phyloP scores from a whole-genome alignment of 2,888 invertebrate genomes.

The Trichacis sp. region DNA sequence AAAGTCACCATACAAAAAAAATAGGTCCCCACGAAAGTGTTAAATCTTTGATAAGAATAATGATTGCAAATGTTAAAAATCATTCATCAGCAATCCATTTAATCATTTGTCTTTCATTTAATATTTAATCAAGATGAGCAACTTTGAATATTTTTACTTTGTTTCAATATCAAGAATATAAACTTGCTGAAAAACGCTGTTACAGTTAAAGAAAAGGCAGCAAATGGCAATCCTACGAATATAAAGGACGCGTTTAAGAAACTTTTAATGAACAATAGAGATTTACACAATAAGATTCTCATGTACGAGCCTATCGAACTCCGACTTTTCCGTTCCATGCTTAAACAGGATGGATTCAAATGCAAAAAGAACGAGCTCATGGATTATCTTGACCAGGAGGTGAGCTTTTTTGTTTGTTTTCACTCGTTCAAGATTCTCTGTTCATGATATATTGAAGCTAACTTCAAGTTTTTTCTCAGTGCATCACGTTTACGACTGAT shows the following conservation, averaged over 20 bases:
- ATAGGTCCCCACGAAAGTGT: too few species aligned
- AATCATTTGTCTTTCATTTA: too few species aligned
- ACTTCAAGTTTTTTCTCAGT: constrained; percentile 46
- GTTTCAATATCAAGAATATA: not conserved
- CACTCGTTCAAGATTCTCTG: not conserved
- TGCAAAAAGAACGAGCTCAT: constrained; percentile 68
- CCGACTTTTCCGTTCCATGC: constrained; percentile 64
- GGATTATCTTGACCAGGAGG: constrained; percentile 71
- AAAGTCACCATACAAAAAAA: too few species aligned
- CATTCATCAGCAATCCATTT: too few species aligned
- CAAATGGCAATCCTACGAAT: constrained; percentile 20
- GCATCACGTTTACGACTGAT: constrained; percentile 53
- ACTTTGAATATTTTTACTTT: too few species aligned
- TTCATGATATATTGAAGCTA: not conserved
- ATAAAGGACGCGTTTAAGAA: constrained; percentile 50
- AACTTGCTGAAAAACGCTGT: not conserved
- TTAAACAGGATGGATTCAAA: constrained; percentile 68
- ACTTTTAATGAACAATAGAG: constrained; percentile 60
- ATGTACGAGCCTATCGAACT: constrained; percentile 71
- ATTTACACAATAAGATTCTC: constrained; percentile 68
- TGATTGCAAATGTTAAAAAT: too few species aligned
- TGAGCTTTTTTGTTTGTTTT: constrained; percentile 42
- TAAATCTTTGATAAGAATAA: too few species aligned
- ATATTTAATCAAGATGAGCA: too few species aligned
- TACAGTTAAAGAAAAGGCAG: not conserved